Conservation (phyloP, 2,797 vertebrate species). For the Remorina albescens region DNA sequence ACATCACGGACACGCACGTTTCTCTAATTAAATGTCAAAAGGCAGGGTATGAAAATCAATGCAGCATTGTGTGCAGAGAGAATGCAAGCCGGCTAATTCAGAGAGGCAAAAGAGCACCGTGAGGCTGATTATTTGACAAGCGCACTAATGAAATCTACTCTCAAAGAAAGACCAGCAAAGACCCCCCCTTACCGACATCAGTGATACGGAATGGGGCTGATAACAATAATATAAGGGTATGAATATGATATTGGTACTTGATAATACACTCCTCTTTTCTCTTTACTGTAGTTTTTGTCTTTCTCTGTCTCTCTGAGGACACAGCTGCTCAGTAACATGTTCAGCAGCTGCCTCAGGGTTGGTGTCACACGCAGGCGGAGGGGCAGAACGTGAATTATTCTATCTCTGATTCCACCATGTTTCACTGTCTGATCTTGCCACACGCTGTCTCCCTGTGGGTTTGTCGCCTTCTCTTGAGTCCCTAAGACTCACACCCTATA, state of each 20-base stretch:
- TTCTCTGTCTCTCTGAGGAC: conserved; percentile 13
- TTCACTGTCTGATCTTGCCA: conserved; percentile 18
- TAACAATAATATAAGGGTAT: conserved; percentile 37
- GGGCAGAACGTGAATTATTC: conserved; percentile 1
- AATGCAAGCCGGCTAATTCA: conserved; percentile 56
- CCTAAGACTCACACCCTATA: not conserved
- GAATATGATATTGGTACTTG: conserved; percentile 45
- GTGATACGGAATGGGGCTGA: conserved; percentile 37
- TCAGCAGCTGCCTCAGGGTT: conserved; percentile 26
- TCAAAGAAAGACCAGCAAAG: conserved; percentile 36
- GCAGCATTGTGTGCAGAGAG: conserved; percentile 50
- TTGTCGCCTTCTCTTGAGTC: conserved; percentile 11
- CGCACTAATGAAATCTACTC: conserved; percentile 64
- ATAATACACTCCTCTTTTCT: conserved; percentile 33
- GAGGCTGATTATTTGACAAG: conserved; percentile 72
- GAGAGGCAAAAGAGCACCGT: conserved; percentile 47
- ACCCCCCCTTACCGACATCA: not conserved
- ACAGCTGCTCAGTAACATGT: too few relatives aligned
- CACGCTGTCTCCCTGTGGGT: conserved; percentile 1
- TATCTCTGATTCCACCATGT: conserved; percentile 27
- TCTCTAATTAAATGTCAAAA: conserved; percentile 78
- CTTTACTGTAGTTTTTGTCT: conserved; percentile 22
- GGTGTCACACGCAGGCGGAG: conserved; percentile 40
- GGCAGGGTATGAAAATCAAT: conserved; percentile 70
- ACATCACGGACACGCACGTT: conserved; percentile 30